phyloP scores from a whole-genome alignment of 1,140 invertebrate genomes.

The Phymastichus coffea region DNA sequence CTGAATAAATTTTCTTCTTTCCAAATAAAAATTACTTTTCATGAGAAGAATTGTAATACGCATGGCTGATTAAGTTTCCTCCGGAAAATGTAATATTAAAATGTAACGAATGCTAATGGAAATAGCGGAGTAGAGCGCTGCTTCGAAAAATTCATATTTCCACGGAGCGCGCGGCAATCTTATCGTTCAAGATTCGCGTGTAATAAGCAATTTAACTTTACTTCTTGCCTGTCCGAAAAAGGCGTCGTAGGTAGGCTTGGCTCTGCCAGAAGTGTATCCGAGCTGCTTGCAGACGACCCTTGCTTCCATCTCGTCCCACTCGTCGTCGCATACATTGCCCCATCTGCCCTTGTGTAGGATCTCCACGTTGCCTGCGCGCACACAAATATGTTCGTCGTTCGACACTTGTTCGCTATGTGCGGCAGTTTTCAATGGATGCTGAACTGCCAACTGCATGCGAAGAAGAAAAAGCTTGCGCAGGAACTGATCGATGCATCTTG shows the following conservation, averaged over 20 bases:
- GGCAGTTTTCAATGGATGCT: no score
- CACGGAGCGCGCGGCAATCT: neutral
- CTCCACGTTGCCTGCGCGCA: conserved; percentile 77
- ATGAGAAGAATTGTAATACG: no score
- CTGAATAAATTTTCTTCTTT: no score
- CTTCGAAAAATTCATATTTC: neutral
- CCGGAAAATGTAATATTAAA: no score
- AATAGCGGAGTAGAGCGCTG: no score
- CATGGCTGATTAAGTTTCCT: no score
- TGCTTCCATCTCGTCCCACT: conserved; percentile 83
- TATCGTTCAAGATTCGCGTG: neutral
- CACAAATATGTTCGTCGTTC: neutral
- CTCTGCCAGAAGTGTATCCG: conserved; percentile 64
- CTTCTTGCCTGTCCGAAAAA: conserved; percentile 75
- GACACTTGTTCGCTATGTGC: no score
- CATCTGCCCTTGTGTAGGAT: conserved; percentile 81
- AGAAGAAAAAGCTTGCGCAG: no score
- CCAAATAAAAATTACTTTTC: no score
- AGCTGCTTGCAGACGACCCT: conserved; percentile 79
- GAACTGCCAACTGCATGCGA: conserved; percentile 27
- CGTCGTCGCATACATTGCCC: conserved; percentile 91
- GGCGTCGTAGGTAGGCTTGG: conserved; percentile 71
- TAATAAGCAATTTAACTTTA: conserved; percentile 54
- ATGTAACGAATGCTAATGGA: no score
- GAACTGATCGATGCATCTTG: no score